A percentile compares a stretch with the other conserved stretches of the same genome.
Conservation (phyloP, 2,888 invertebrate species). For the Adelognathus sp. region DNA sequence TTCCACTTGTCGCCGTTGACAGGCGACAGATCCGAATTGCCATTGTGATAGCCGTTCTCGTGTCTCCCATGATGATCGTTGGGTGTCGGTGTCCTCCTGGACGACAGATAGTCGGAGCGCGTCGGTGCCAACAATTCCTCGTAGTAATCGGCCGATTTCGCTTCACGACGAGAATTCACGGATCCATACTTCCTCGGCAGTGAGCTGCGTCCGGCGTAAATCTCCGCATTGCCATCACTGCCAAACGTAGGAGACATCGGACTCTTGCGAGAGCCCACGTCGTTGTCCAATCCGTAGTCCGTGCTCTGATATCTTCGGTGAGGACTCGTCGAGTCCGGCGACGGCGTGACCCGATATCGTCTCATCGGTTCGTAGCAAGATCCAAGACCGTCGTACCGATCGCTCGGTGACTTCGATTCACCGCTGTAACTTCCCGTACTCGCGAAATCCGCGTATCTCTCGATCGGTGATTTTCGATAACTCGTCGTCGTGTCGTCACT, state of each 20-base stretch:
- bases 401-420: conserved; percentile 69
- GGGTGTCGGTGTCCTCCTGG: conserved; percentile 67
- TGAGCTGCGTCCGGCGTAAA: conserved; percentile 59
- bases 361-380: conserved; percentile 72
- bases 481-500: conserved; percentile 65
- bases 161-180: conserved; percentile 67
- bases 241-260: conserved; percentile 58
- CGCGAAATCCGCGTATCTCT: conserved; percentile 69
- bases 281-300: conserved; percentile 69
- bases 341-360: conserved; percentile 72
- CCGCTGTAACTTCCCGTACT: conserved; percentile 38
- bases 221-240: conserved; percentile 60
- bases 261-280: conserved; percentile 65
- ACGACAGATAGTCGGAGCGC: conserved; percentile 69
- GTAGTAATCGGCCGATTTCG: conserved; percentile 76
- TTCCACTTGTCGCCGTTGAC: conserved; percentile 64
- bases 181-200: conserved; percentile 73
- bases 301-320: conserved; percentile 72
- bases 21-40: conserved; percentile 64
- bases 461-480: conserved; percentile 69
- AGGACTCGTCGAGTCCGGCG: conserved; percentile 64
- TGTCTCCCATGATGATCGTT: conserved; percentile 64
- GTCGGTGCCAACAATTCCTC: conserved; percentile 75
- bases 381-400: conserved; percentile 61
- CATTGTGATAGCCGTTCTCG: conserved; percentile 76